These are phyloP conservation scores for Lottia scabra DNA, from an alignment of 2,888 invertebrate genomes.

Conservation along the genomic window DNA sequence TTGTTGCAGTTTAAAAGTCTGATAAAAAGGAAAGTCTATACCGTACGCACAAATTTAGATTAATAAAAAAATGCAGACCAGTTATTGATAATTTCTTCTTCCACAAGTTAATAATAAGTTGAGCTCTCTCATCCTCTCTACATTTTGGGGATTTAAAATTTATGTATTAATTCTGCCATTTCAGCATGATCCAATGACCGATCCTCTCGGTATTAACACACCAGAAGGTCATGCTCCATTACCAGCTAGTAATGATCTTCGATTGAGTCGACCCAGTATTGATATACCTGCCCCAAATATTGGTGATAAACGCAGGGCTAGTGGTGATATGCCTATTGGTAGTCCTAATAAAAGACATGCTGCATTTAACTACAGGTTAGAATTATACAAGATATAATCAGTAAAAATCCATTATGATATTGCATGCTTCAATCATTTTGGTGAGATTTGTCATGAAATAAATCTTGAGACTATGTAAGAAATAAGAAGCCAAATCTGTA, in stretches of 20 bases:
- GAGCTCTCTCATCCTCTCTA: no score
- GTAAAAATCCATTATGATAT: no score
- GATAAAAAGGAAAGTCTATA: no score
- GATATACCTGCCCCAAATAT: constrained; percentile 52
- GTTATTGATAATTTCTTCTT: no score
- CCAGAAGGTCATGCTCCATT: constrained; percentile 40
- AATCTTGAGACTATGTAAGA: no score
- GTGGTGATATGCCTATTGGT: constrained; percentile 77
- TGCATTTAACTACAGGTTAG: constrained; percentile 79
- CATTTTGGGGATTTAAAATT: neutral
- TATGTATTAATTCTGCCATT: constrained; percentile 11
- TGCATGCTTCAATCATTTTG: no score
- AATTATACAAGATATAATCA: constrained; percentile 30
- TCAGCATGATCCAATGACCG: constrained; percentile 89
- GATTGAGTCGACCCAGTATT: constrained; percentile 53
- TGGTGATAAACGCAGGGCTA: constrained; percentile 80
- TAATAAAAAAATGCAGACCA: no score
- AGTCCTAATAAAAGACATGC: constrained; percentile 80
- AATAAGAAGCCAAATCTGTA: no score
- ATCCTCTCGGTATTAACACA: constrained; percentile 82
- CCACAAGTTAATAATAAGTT: no score
- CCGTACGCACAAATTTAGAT: no score
- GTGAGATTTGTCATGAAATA: no score
- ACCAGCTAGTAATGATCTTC: constrained; percentile 40
- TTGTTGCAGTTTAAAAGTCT: no score